A percentile compares a stretch with the other conserved stretches of the same genome.
phyloP scores from a whole-genome alignment of 2,797 vertebrate genomes.

The Macrochelys suwanniensis region DNA sequence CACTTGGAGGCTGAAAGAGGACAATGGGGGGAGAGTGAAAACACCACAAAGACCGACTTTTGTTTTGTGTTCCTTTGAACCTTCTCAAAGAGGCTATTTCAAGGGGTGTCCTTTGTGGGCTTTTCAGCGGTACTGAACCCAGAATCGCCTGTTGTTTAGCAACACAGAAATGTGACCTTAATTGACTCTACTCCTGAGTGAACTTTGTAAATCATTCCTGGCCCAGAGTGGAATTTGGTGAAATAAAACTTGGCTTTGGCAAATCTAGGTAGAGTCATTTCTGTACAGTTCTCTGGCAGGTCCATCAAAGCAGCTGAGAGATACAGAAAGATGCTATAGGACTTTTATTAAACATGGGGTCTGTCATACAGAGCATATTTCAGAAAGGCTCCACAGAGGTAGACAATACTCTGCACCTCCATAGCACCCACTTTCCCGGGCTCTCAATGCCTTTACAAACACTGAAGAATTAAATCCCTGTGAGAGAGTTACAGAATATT shows the following conservation, averaged over 20 bases:
- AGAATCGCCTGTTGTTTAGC: slow-evolving; percentile 93
- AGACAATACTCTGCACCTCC: not conserved
- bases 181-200: slow-evolving; percentile 90
- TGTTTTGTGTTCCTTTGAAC: slow-evolving; percentile 94
- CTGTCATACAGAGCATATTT: not conserved
- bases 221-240: slow-evolving; percentile 68
- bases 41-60: slow-evolving; percentile 93
- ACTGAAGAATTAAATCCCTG: not conserved
- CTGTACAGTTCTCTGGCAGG: accelerated
- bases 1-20: slow-evolving; percentile 85
- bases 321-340: not conserved
- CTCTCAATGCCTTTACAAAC: not conserved
- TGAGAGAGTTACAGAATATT: not conserved
- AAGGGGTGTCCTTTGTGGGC: slow-evolving; percentile 95
- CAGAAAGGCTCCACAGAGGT: not conserved
- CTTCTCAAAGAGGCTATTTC: slow-evolving; percentile 91
- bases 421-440: not conserved
- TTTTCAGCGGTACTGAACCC: slow-evolving; percentile 90
- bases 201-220: slow-evolving; percentile 84
- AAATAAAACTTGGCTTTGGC: not conserved
- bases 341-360: not conserved
- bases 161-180: slow-evolving; percentile 99
- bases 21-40: slow-evolving; percentile 91
- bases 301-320: not conserved
- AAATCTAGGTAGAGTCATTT: not conserved